Base-by-base conservation (phyloP, 2,113 vertebrate species). In the Plotosus lineatus region DNA sequence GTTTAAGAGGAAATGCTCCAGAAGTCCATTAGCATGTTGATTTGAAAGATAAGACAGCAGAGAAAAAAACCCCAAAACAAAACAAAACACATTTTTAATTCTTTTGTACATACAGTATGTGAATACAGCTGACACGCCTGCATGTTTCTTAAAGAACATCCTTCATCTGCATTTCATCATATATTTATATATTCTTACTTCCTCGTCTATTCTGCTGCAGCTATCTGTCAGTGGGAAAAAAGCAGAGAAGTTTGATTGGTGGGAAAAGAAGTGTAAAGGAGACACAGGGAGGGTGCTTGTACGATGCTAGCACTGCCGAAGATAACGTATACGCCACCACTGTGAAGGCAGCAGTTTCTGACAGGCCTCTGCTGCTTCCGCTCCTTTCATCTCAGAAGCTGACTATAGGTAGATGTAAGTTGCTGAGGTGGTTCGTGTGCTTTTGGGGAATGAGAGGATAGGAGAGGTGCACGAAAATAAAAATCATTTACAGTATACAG, bases 301-400 rank as follows among this genome's bases (percentile, higher is more conserved):
- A 61, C n/a, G 55, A 28, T 72, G 72, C 55, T 83, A 73, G 71
- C 68, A 26, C 58, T 77, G 80, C 66, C 50, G 51, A 36, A 69
- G 85, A 86, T 85, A 86, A 82, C 78, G 7, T 77, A 28, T 21
- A 10, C 44, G 33, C 78, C 78, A 77, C 68, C 66, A 79, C 81
- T 46, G 63, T 65, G 77, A 75, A 81, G 84, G 68, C 79, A 78
- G 33, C 75, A 55, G 55, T 82, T 63, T 68, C 19, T 87, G 84
- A 84, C 82, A 85, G 75, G 78, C 74, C 63, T 61, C 33, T 26
- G 63, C 77, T 80, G 77, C 69, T 75, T 74, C 38, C 44, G 58
- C 38, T 75, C 48, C 60, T 84, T 88, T 88, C 83, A 85, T 85
- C 84, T 84, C 78, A 10, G 68, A 28, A 38, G 63, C 79, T 84